Evolutionary conservation across 1,140 invertebrate genomes (phyloP).

Genomic region (Pseudachorutes palmiensis): DNA sequence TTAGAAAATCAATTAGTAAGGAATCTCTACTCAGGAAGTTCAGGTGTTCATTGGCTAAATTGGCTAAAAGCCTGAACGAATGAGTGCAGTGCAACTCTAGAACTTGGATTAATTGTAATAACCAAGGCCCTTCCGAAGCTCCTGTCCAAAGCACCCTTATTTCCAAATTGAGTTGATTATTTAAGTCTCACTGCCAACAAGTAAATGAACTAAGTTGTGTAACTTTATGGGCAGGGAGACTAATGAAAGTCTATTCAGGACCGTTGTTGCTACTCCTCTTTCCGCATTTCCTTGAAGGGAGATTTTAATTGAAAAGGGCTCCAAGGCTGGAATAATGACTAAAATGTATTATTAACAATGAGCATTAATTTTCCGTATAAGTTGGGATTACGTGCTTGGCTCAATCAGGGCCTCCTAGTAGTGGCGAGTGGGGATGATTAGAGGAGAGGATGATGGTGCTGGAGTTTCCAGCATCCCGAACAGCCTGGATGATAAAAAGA

Average conservation of each 20-base stretch:
- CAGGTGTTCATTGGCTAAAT: slow-evolving; percentile 1
- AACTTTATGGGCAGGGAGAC: background rate
- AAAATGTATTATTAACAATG: background rate
- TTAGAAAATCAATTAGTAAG: slow-evolving; percentile 6
- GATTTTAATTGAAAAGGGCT: too few species aligned
- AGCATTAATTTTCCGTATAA: slow-evolving; percentile 1
- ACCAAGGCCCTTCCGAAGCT: background rate
- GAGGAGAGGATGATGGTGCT: background rate
- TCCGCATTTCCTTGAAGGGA: too few species aligned
- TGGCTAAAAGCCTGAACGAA: background rate
- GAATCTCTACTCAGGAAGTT: background rate
- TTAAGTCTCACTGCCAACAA: background rate
- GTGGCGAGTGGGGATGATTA: slow-evolving; percentile 5
- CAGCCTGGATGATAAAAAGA: background rate
- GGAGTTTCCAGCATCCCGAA: background rate
- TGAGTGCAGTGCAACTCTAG: background rate
- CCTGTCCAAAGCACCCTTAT: background rate
- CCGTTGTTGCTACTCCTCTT: background rate
- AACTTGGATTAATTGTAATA: background rate
- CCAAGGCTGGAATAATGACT: background rate
- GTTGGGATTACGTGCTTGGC: too few species aligned
- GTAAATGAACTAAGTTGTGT: slow-evolving; percentile 3
- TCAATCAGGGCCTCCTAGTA: background rate
- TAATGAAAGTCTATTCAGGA: slow-evolving; percentile 11
- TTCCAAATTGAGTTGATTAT: background rate